Evolutionary conservation across 2,797 vertebrate genomes (phyloP), one percentile per base, ranked within the genome.

Genomic region (Enteromius anoplus): DNA sequence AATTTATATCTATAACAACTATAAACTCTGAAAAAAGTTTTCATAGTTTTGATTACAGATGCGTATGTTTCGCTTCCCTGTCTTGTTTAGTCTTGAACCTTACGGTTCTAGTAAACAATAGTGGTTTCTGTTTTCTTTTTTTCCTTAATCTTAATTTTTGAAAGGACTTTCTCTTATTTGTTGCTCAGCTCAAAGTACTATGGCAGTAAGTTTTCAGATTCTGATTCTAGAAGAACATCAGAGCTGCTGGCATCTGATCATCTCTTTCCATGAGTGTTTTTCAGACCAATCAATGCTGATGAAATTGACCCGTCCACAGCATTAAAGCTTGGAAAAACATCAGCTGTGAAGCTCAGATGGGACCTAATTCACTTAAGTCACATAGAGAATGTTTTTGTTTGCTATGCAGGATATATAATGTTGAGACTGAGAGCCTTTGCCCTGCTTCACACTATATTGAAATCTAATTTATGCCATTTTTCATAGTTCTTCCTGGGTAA

Each of bases 361-460:
- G 12, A 17, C 68, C 55, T 85, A 51, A 83, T 80, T 72, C 85
- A 81, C 64, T 86, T 86, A 78, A 82, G 17, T 66, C 75, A 19
- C 55, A 79, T 40, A 85, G 84, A 47, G 58, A 83, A 68, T 23
- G 66, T 62, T 55, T 51, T 23, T 79, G 37, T 81, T 26, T 71
- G 64, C 34, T 42, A 49, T 83, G 2, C 32, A 51, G 72, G 21
- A 32, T 62, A 32, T 23, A 37, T 71, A 64, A 78, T 11, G n/a
- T 64, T 81, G 75, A 34, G 21, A n/a, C 2, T 21, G 60, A 55
- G 86, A 78, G 70, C 78, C 23, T 81, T 84, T 75, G 29, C 37
- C 47, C 14, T 12, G 32, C n/a, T 64, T 81, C 53, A 51, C 42
- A 80, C 32, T n/a, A 40, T 62, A 69, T 72, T 21, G 6, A 79